Percentiles rank a stretch among this genome's conserved stretches.
Evolutionary conservation across 1,140 invertebrate genomes (phyloP).

Genomic region (Aphelenchoides avenae): DNA sequence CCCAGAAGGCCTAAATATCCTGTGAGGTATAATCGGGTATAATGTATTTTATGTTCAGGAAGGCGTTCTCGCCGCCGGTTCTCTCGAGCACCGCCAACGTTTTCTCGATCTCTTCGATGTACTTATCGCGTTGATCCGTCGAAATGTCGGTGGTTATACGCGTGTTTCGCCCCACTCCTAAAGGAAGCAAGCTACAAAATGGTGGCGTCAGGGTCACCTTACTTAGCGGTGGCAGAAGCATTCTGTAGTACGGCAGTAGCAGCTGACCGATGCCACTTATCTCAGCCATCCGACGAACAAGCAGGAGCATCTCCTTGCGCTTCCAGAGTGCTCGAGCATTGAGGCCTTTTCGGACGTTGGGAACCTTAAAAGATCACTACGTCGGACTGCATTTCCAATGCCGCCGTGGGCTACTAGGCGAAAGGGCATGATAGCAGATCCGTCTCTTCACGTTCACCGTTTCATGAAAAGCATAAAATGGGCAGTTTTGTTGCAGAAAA

Average conservation of each 20-base stretch:
- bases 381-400: too few species aligned
- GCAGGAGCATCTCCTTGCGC: conserved; percentile 24
- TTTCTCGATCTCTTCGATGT: conserved; percentile 5
- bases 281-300: conserved; percentile 10
- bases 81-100: conserved; percentile 13
- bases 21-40: conserved; percentile 29
- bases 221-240: conserved; percentile 23
- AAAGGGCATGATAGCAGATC: too few species aligned
- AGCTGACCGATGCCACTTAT: conserved; percentile 21
- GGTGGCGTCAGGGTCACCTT: neutral
- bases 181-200: neutral
- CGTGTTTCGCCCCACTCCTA: neutral
- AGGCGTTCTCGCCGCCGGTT: conserved; percentile 20
- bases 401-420: too few species aligned
- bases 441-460: conserved; percentile 4
- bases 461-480: neutral
- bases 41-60: conserved; percentile 28
- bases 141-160: conserved; percentile 7
- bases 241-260: conserved; percentile 23
- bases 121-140: conserved; percentile 13
- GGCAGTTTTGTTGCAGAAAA: neutral
- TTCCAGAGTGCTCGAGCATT: conserved; percentile 2
- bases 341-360: conserved; percentile 16
- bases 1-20: too few species aligned
- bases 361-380: conserved; percentile 14